Conservation (phyloP, 2,113 vertebrate genomes). For the Rafetus swinhoei region DNA sequence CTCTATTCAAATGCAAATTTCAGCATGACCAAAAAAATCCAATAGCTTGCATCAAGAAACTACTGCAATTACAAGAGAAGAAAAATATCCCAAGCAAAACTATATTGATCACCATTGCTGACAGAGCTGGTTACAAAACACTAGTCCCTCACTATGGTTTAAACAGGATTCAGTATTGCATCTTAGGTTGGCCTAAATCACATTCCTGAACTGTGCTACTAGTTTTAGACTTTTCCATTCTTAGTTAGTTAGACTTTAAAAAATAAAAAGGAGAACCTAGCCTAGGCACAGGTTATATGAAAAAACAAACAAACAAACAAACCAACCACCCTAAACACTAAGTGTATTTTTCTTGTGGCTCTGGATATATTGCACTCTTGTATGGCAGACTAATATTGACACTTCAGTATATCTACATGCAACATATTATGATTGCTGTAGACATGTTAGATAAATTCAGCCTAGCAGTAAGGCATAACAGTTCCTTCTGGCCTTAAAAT, state of each 20-base stretch:
- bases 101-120: slow-evolving; percentile 31
- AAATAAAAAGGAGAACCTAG: slow-evolving; percentile 4
- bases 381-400: not conserved
- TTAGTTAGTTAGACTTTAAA: slow-evolving; percentile 59
- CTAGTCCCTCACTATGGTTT: slow-evolving; percentile 47
- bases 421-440: not conserved
- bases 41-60: slow-evolving; percentile 25
- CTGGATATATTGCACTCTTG: not conserved
- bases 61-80: slow-evolving; percentile 27
- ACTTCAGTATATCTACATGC: not conserved
- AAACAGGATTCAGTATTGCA: slow-evolving; percentile 67
- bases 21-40: slow-evolving; percentile 20
- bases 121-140: slow-evolving; percentile 43
- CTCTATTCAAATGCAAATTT: slow-evolving; percentile 58
- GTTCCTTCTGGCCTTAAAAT: not conserved
- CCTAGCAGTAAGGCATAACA: not conserved
- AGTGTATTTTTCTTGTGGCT: not conserved
- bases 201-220: slow-evolving; percentile 59
- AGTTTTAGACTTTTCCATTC: slow-evolving; percentile 25
- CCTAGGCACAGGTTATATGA: not conserved
- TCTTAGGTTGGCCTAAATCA: slow-evolving; percentile 47
- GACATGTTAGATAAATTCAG: not conserved
- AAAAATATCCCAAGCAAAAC: slow-evolving; percentile 11
- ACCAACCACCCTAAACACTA: not conserved
- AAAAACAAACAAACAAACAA: too few relatives aligned